phyloP scores from a whole-genome alignment of 2,113 vertebrate genomes.

The Festucalex cinctus region DNA sequence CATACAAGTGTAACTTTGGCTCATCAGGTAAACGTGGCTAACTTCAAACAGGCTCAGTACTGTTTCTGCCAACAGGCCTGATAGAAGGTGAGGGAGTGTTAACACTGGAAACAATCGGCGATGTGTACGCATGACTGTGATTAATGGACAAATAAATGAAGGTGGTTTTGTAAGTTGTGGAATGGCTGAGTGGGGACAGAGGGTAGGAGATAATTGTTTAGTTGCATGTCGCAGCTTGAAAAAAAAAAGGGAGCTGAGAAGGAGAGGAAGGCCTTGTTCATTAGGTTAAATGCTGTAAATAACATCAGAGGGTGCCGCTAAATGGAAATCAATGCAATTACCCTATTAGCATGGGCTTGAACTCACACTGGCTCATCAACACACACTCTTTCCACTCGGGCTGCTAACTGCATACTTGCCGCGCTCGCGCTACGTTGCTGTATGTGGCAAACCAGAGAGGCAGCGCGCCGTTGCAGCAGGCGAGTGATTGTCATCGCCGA shows the following conservation, averaged over 20 bases:
- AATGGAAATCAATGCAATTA: constrained; percentile 83
- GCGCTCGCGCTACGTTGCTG: constrained; percentile 12
- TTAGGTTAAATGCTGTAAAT: constrained; percentile 76
- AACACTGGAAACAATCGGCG: constrained; percentile 39
- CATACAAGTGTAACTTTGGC: constrained; percentile 29
- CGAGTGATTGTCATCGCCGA: constrained; percentile 7
- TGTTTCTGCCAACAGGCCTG: constrained; percentile 49
- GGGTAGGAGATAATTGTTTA: constrained; percentile 40
- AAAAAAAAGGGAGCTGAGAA: constrained; percentile 64
- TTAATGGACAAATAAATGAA: constrained; percentile 63
- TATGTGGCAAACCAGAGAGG: constrained; percentile 16
- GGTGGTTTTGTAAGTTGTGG: constrained; percentile 59
- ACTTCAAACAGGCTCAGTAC: constrained; percentile 52
- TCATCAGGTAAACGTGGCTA: constrained; percentile 51
- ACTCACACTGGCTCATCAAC: constrained; percentile 46
- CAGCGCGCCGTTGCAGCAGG: neutral
- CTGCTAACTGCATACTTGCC: constrained; percentile 14
- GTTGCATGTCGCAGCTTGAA: constrained; percentile 62
- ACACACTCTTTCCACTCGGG: constrained; percentile 1
- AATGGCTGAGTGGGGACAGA: constrained; percentile 40
- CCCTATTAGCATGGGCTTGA: constrained; percentile 74
- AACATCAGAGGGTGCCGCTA: constrained; percentile 76
- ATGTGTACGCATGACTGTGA: constrained; percentile 47
- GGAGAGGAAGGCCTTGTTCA: constrained; percentile 60
- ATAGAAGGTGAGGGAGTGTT: constrained; percentile 19